These are phyloP conservation scores for Esox masquinongy DNA, from an alignment of 2,797 vertebrate genomes.

Conservation along the genomic window DNA sequence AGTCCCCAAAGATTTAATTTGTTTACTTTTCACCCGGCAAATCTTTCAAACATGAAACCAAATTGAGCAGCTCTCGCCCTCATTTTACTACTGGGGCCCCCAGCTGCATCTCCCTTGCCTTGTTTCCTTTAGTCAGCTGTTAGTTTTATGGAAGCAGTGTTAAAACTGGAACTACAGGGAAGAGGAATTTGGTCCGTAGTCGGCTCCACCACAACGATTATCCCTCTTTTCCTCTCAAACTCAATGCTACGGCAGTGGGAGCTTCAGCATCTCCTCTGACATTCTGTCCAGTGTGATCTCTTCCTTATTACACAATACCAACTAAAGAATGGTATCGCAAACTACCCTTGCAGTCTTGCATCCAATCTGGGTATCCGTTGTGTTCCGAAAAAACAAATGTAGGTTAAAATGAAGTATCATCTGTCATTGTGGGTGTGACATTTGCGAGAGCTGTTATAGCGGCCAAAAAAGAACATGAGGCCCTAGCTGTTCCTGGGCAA, in stretches of 20 bases:
- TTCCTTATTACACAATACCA: constrained; percentile 47
- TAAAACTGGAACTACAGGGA: constrained; percentile 20
- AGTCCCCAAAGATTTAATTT: not conserved
- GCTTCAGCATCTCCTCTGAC: constrained; percentile 6
- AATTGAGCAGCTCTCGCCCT: not conserved
- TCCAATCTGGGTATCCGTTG: not conserved
- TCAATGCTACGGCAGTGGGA: constrained; percentile 22
- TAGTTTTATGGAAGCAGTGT: constrained; percentile 43
- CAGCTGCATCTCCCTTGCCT: constrained; percentile 13
- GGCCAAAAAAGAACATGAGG: not conserved
- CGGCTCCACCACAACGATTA: constrained; percentile 29
- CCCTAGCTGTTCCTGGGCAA: not conserved
- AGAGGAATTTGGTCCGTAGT: constrained; percentile 43
- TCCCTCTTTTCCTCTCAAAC: constrained; percentile 45
- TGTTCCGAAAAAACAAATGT: not conserved
- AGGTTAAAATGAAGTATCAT: not conserved
- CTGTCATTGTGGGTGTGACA: not conserved
- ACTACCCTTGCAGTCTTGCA: constrained; percentile 15
- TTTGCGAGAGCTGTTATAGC: not conserved
- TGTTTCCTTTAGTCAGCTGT: constrained; percentile 26
- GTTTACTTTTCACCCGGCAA: constrained; percentile 1
- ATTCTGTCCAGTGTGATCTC: constrained; percentile 21
- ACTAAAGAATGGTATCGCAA: constrained; percentile 44
- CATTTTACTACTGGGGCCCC: constrained; percentile 28
- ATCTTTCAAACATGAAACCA: not conserved